Conservation (phyloP, 2,113 vertebrate genomes). For the Isurus oxyrinchus region DNA sequence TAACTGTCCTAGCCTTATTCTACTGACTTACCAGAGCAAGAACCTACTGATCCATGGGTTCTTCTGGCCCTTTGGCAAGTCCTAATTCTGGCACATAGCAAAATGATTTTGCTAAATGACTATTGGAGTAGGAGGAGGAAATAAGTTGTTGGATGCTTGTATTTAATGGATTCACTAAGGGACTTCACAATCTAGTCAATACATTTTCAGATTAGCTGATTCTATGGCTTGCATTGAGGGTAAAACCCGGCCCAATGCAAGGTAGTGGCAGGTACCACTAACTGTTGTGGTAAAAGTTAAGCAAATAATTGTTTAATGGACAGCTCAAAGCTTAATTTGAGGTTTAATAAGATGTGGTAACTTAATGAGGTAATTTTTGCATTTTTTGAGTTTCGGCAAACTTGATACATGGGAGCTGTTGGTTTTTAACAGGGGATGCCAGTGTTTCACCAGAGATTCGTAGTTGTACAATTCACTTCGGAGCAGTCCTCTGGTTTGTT, state of each 20-base stretch:
- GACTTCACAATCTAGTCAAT: background rate
- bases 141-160: background rate
- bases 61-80: background rate
- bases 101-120: background rate
- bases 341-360: background rate
- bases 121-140: background rate
- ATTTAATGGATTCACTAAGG: background rate
- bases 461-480: background rate
- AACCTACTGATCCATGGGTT: background rate
- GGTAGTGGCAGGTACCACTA: background rate
- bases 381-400: background rate
- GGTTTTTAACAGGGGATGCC: background rate
- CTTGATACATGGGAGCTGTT: too few species aligned
- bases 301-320: background rate
- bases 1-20: background rate
- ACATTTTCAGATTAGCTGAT: background rate
- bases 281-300: background rate
- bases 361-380: background rate
- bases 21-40: background rate
- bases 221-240: background rate
- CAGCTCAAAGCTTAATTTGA: background rate
- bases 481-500: background rate
- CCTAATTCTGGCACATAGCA: background rate
- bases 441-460: background rate
- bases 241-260: too few species aligned